phyloP scores from a whole-genome alignment of 2,113 vertebrate species.

The Hippocampus mohnikei region DNA sequence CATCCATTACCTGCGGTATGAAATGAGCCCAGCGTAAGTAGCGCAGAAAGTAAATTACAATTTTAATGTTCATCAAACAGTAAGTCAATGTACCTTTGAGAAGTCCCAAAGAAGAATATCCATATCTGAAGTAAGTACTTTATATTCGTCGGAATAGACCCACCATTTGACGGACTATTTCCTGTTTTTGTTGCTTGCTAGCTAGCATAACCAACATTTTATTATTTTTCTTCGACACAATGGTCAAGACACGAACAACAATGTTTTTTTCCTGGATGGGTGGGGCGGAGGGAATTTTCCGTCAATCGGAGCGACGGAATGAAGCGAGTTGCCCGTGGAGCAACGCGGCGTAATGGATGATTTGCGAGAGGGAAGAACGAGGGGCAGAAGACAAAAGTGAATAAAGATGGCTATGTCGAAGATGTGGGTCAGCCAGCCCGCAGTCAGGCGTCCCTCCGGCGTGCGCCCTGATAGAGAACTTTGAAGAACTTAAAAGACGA shows the following conservation, averaged over 20 bases:
- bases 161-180: no score
- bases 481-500: constrained; percentile 69
- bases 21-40: no score
- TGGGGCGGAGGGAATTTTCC: neutral
- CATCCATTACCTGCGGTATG: no score
- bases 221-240: no score
- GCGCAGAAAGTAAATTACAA: no score
- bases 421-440: constrained; percentile 65
- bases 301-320: neutral
- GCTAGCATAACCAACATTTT: no score
- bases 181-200: no score
- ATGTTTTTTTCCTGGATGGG: neutral
- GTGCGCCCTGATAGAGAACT: constrained; percentile 52
- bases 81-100: no score
- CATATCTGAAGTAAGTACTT: no score
- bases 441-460: constrained; percentile 58
- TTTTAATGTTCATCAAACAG: no score
- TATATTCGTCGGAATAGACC: no score
- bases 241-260: no score
- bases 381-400: constrained; percentile 62
- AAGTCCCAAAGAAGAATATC: neutral
- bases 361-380: constrained; percentile 36
- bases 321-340: neutral
- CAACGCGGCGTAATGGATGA: constrained; percentile 40
- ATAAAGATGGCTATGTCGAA: constrained; percentile 56